These are phyloP conservation scores for Megalopta genalis DNA, from an alignment of 1,140 invertebrate genomes.

Conservation along the genomic window DNA sequence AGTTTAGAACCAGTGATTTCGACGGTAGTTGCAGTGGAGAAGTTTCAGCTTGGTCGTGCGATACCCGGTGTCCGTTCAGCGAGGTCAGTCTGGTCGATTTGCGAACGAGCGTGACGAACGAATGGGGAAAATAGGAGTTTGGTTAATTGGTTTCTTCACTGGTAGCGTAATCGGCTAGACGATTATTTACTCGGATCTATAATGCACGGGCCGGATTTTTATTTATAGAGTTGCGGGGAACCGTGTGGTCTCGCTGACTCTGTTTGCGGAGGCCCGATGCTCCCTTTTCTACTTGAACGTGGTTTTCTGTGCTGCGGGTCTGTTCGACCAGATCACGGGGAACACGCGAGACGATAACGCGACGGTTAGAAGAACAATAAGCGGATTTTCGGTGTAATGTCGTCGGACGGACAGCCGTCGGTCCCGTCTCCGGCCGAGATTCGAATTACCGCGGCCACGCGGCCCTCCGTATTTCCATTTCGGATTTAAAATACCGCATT, in stretches of 20 bases:
- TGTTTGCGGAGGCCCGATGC: background rate
- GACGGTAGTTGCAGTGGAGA: too few relatives aligned
- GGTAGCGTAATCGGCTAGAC: background rate
- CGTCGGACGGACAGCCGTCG: background rate
- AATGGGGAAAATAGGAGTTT: constrained; percentile 12
- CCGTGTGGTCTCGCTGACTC: background rate
- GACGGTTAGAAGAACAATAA: background rate
- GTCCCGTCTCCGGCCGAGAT: constrained; percentile 1
- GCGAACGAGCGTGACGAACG: background rate
- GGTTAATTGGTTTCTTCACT: constrained; percentile 30
- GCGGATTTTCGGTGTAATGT: background rate
- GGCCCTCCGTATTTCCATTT: constrained; percentile 15
- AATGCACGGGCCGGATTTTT: constrained; percentile 23
- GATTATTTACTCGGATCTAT: constrained; percentile 22
- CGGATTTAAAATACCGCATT: constrained; percentile 49
- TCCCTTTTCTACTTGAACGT: background rate
- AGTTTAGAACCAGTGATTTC: too few relatives aligned
- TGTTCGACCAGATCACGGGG: background rate
- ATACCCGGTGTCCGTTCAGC: too few relatives aligned
- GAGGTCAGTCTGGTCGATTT: background rate
- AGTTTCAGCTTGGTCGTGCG: too few relatives aligned
- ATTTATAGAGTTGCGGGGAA: background rate
- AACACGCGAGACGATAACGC: background rate
- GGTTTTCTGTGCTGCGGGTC: background rate
- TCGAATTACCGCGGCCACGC: constrained; percentile 19